Evolutionary conservation across 2,888 invertebrate genomes (phyloP).

Genomic region (Stenolophus ochropezus): DNA sequence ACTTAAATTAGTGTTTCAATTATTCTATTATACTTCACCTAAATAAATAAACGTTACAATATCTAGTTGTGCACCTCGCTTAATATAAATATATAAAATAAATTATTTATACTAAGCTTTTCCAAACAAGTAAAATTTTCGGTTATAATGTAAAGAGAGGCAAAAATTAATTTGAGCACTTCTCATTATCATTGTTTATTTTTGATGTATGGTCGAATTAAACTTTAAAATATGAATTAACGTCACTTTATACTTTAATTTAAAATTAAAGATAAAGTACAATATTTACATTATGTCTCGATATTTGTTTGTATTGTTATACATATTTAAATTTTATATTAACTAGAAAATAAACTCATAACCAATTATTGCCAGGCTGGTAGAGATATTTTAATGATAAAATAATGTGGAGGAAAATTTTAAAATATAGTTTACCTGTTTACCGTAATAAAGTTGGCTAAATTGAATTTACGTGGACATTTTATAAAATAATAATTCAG

Average conservation of each 20-base stretch:
- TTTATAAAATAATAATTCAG: constrained; percentile 7
- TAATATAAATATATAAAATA: too few species aligned
- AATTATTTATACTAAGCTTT: too few species aligned
- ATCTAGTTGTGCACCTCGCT: too few species aligned
- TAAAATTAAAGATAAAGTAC: neutral
- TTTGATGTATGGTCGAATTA: neutral
- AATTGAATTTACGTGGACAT: neutral
- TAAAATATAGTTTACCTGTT: neutral
- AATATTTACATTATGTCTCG: neutral
- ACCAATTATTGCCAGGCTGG: neutral
- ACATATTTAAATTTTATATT: neutral
- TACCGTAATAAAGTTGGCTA: neutral
- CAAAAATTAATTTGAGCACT: neutral
- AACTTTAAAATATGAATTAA: neutral
- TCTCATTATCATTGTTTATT: neutral
- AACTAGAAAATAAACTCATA: neutral
- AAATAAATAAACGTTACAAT: too few species aligned
- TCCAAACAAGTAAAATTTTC: too few species aligned
- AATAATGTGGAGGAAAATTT: neutral
- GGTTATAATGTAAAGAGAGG: too few species aligned
- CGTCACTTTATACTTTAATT: neutral
- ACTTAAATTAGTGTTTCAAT: too few species aligned
- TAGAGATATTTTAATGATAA: neutral
- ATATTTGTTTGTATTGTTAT: neutral
- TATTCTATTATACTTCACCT: too few species aligned